phyloP scores from a whole-genome alignment of 2,888 invertebrate species.

The Apoda limacodes region DNA sequence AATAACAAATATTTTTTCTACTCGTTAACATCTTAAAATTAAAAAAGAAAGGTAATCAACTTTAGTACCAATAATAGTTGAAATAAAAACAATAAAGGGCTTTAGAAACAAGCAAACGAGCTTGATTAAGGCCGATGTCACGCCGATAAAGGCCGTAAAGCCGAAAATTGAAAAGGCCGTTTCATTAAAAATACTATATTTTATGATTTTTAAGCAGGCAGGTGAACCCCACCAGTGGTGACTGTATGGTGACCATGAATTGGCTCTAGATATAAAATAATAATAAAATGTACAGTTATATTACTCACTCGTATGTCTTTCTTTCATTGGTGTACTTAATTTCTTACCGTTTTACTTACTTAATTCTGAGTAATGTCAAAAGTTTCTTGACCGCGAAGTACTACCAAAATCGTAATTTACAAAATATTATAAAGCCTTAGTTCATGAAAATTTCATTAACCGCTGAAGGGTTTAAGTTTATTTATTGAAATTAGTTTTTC shows the following conservation, averaged over 20 bases:
- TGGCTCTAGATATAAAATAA: no score
- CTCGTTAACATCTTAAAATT: slow-evolving; percentile 32
- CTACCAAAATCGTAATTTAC: no score
- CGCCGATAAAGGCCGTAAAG: slow-evolving; percentile 63
- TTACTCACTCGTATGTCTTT: no score
- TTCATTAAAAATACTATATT: slow-evolving; percentile 68
- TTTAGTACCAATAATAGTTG: slow-evolving; percentile 34
- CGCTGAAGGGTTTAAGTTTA: no score
- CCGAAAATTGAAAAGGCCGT: slow-evolving; percentile 66
- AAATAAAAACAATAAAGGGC: slow-evolving; percentile 31
- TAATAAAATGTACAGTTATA: neutral
- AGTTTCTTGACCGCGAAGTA: no score
- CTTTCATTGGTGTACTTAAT: no score
- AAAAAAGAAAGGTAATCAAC: slow-evolving; percentile 56
- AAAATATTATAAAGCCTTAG: no score
- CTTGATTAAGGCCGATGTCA: slow-evolving; percentile 64
- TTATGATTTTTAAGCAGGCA: slow-evolving; percentile 61
- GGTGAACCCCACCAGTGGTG: slow-evolving; percentile 47
- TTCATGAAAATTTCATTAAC: no score
- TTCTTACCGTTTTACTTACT: no score
- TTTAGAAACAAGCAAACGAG: slow-evolving; percentile 43
- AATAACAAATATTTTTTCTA: no score
- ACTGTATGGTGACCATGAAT: slow-evolving; percentile 37
- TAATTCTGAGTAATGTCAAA: no score
- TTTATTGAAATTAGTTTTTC: no score